Percentiles rank a stretch among this genome's conserved stretches.
Conservation (phyloP, 2,113 vertebrate species). For the Petrocephalus zakoni region DNA sequence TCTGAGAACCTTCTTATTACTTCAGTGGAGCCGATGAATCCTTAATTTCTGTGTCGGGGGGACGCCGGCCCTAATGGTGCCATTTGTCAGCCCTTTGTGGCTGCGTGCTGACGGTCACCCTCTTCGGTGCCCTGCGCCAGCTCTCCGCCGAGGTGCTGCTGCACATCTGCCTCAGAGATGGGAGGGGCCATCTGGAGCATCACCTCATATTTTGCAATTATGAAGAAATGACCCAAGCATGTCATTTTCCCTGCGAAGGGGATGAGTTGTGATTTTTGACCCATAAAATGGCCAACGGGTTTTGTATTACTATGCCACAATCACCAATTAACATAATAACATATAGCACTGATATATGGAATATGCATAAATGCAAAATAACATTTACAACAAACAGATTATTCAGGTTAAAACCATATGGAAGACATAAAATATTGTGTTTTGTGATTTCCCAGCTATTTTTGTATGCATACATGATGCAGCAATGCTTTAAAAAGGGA, state of each 20-base stretch:
- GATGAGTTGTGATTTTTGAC: neutral
- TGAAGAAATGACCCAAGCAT: neutral
- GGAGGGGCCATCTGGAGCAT: neutral
- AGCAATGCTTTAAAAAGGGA: neutral
- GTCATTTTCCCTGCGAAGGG: neutral
- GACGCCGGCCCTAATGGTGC: constrained; percentile 21
- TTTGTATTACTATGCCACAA: neutral
- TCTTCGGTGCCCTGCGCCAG: neutral
- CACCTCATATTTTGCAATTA: constrained; percentile 1
- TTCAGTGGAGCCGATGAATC: constrained; percentile 21
- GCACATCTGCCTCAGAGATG: neutral
- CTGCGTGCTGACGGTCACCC: neutral
- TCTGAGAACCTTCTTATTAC: constrained; percentile 26
- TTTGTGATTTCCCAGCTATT: neutral
- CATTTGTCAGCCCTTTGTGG: constrained; percentile 23
- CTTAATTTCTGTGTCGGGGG: constrained; percentile 23
- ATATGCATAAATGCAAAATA: neutral
- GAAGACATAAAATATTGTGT: neutral
- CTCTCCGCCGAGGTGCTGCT: neutral
- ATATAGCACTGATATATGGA: neutral
- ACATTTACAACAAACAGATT: neutral
- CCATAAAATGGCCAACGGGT: constrained; percentile 6
- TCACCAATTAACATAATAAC: neutral
- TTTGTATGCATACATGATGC: neutral
- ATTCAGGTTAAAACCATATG: neutral